Evolutionary conservation across 2,888 invertebrate genomes (phyloP).

Genomic region (Lacanobia oleracea): DNA sequence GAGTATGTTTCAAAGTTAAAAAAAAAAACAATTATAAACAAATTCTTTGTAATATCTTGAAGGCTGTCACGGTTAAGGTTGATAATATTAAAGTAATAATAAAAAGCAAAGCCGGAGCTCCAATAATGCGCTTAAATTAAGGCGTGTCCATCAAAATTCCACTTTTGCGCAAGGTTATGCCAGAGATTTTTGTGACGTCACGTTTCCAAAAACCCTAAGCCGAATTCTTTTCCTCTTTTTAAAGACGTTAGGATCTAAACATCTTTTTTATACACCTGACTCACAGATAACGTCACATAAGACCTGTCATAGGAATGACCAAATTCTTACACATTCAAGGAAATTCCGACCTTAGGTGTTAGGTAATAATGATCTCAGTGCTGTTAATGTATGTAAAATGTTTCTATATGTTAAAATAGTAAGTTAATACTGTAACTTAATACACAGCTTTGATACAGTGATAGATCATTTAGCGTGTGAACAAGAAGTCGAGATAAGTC

Average conservation of each 20-base stretch:
- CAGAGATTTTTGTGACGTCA: conserved; percentile 57
- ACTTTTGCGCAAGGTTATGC: conserved; percentile 29
- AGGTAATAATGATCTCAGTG: conserved; percentile 19
- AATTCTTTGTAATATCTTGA: neutral
- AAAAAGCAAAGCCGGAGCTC: neutral
- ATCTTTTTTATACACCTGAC: conserved; percentile 68
- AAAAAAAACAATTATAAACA: neutral
- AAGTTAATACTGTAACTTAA: conserved; percentile 47
- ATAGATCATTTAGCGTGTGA: conserved; percentile 51
- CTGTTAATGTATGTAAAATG: neutral
- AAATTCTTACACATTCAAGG: conserved; percentile 35
- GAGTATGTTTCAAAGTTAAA: neutral
- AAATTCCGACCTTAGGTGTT: conserved; percentile 39
- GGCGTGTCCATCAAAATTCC: conserved; percentile 28
- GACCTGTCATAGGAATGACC: conserved; percentile 37
- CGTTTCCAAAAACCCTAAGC: conserved; percentile 34
- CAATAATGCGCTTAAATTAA: conserved; percentile 11
- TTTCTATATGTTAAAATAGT: conserved; percentile 29
- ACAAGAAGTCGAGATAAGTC: neutral
- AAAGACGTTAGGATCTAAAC: conserved; percentile 39
- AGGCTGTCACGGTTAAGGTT: neutral
- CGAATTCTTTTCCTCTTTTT: conserved; percentile 48
- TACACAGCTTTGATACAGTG: conserved; percentile 22
- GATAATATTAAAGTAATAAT: neutral
- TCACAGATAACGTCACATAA: conserved; percentile 75